These are phyloP conservation scores for Muricea muricata DNA, from an alignment of 92 coral and sea anemone genomes.

Conservation along the genomic window DNA sequence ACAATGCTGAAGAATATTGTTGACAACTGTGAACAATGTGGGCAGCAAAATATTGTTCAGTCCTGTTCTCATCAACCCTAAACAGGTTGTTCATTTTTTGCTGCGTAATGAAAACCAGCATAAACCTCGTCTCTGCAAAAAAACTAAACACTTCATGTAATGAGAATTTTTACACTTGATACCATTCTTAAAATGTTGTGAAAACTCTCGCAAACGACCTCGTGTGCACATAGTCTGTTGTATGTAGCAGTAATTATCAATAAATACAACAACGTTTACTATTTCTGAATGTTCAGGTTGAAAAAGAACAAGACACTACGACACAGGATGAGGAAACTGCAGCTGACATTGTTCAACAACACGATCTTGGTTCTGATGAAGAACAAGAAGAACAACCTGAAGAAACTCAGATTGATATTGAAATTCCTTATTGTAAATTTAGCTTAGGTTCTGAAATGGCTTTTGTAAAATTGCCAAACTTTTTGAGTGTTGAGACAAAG, in stretches of 20 bases:
- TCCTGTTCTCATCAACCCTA: too few species aligned
- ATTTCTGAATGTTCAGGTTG: conserved; percentile 13
- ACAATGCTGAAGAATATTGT: too few species aligned
- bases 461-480: conserved; percentile 95
- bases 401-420: conserved; percentile 92
- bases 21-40: too few species aligned
- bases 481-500: conserved; percentile 93
- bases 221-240: too few species aligned
- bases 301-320: conserved; percentile 43
- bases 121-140: too few species aligned
- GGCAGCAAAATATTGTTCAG: too few species aligned
- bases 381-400: conserved; percentile 74
- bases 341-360: conserved; percentile 29
- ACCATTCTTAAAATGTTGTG: too few species aligned
- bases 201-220: too few species aligned
- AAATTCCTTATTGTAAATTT: conserved; percentile 90
- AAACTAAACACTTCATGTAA: too few species aligned
- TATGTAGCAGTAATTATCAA: not conserved
- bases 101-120: too few species aligned
- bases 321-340: conserved; percentile 39
- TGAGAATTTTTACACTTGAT: too few species aligned
- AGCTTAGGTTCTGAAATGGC: conserved; percentile 87
- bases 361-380: conserved; percentile 20
- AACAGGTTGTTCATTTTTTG: too few species aligned
- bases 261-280: not conserved